A percentile compares a stretch with the other conserved stretches of the same genome.
Evolutionary conservation across 2,797 vertebrate genomes (phyloP).

Genomic region (Acanthornis magna): DNA sequence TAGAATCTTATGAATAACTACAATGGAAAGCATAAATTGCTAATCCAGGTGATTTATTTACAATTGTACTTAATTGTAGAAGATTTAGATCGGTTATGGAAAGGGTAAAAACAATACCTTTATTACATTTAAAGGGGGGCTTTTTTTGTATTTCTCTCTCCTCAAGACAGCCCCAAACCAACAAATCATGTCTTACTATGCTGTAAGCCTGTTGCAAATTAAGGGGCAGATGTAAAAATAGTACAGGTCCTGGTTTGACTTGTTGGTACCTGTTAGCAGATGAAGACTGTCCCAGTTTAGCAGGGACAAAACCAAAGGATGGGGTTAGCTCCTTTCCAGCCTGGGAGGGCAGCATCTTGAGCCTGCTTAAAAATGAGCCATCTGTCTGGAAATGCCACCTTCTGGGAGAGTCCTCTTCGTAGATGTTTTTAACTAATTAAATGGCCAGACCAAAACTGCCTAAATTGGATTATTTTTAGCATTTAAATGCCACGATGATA

Average conservation of each 20-base stretch:
- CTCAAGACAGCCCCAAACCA: background rate
- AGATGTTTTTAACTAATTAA: slow-evolving; percentile 17
- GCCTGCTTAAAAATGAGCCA: background rate
- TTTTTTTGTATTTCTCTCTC: background rate
- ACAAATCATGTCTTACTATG: background rate
- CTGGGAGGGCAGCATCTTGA: background rate
- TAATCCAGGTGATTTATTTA: background rate
- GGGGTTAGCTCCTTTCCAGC: background rate
- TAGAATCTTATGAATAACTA: background rate
- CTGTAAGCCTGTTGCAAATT: background rate
- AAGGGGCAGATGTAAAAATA: background rate
- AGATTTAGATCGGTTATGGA: background rate
- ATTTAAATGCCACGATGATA: background rate
- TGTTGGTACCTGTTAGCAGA: background rate
- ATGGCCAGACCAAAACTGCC: background rate
- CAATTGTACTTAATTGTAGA: background rate
- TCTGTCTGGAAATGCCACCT: slow-evolving; percentile 17
- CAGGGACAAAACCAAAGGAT: background rate
- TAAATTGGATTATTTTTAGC: slow-evolving; percentile 7
- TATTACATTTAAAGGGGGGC: background rate
- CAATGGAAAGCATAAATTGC: background rate
- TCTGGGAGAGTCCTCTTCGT: background rate
- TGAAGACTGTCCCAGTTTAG: background rate
- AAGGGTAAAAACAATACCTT: background rate
- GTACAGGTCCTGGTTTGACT: background rate